Conservation (phyloP, 2,888 invertebrate genomes). For the Acanthoscelides obtectus region DNA sequence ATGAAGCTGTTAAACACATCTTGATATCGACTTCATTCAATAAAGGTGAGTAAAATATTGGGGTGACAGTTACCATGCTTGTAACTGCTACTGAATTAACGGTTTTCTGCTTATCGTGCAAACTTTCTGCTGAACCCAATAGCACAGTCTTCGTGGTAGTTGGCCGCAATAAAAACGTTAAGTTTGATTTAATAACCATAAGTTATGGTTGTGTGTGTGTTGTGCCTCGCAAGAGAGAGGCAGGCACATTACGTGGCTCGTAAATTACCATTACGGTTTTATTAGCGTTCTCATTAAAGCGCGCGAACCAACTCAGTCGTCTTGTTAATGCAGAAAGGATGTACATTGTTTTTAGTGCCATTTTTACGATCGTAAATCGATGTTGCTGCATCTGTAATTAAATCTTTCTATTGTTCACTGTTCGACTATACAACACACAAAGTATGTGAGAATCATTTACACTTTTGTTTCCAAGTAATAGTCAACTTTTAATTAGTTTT, state of each 20-base stretch:
- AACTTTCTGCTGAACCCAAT: neutral
- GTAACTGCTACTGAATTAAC: too few species aligned
- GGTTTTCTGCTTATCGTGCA: too few species aligned
- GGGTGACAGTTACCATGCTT: too few species aligned
- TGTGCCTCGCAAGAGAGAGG: neutral
- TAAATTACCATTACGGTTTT: slow-evolving; percentile 15
- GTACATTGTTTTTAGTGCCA: slow-evolving; percentile 20
- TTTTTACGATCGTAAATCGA: slow-evolving; percentile 3
- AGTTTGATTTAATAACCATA: slow-evolving; percentile 9
- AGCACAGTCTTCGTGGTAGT: neutral
- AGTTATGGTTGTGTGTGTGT: slow-evolving; percentile 8
- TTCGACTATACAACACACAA: neutral
- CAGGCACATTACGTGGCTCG: slow-evolving; percentile 4
- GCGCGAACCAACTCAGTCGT: slow-evolving; percentile 11
- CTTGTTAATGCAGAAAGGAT: slow-evolving; percentile 18
- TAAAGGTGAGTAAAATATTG: too few species aligned
- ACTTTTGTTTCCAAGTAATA: neutral
- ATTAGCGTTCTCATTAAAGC: slow-evolving; percentile 12
- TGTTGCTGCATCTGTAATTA: neutral
- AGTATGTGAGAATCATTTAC: neutral
- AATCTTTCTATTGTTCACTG: neutral
- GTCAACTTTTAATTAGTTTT: neutral
- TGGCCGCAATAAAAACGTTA: slow-evolving; percentile 10
- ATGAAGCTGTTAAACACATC: too few species aligned
- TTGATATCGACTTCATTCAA: too few species aligned